Evolutionary conservation across 1,140 invertebrate species (phyloP).

Genomic region (Macrobrachium rosenbergii): DNA sequence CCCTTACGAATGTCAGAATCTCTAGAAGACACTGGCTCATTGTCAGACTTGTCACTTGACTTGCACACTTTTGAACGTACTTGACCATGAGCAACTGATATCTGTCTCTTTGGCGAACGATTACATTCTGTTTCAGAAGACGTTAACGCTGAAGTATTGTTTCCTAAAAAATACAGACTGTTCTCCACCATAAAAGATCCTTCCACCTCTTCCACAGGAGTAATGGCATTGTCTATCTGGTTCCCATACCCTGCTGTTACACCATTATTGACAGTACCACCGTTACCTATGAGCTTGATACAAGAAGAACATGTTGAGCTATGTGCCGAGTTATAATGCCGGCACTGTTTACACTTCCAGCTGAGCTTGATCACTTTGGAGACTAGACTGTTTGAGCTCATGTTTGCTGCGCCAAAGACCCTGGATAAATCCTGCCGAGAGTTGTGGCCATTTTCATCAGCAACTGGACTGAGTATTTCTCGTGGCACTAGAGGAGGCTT

Average conservation of each 20-base stretch:
- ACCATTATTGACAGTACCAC: conserved; percentile 24
- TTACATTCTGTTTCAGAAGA: conserved; percentile 51
- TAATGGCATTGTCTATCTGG: conserved; percentile 35
- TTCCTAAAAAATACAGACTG: conserved; percentile 54
- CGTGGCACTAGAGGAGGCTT: conserved; percentile 48
- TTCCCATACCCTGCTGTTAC: conserved; percentile 20
- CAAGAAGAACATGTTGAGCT: conserved; percentile 57
- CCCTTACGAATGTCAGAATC: not conserved
- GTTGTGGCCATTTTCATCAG: conserved; percentile 52
- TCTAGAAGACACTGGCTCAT: conserved; percentile 26
- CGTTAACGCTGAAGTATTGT: conserved; percentile 41
- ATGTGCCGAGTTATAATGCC: conserved; percentile 58
- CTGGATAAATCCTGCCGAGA: conserved; percentile 42
- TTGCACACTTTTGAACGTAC: conserved; percentile 49
- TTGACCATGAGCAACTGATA: conserved; percentile 32
- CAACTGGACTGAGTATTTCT: conserved; percentile 55
- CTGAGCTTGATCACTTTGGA: conserved; percentile 53
- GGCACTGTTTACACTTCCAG: conserved; percentile 58
- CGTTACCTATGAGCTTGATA: conserved; percentile 53
- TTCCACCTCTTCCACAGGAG: conserved; percentile 55
- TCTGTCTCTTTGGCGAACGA: conserved; percentile 52
- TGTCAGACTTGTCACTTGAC: conserved; percentile 43
- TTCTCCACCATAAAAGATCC: conserved; percentile 56
- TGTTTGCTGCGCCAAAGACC: conserved; percentile 53
- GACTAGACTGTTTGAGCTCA: conserved; percentile 54